Evolutionary conservation across 2,113 vertebrate species (phyloP).

Genomic region (Apodemus speciosus): DNA sequence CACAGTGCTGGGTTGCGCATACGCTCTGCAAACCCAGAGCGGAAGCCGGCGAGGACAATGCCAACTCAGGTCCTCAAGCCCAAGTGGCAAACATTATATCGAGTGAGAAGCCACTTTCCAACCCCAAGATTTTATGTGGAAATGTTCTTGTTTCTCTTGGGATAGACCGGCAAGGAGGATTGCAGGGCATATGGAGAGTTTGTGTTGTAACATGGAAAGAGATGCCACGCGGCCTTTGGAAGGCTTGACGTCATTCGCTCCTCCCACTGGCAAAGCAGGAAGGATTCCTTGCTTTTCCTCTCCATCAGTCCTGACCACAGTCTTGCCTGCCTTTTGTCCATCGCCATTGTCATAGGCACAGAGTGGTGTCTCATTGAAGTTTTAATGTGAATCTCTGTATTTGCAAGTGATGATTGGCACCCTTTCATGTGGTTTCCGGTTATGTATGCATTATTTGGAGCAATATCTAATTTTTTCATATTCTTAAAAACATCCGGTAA

Average conservation of each 20-base stretch:
- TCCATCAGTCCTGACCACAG: no score
- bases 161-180: background rate
- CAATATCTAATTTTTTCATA: background rate
- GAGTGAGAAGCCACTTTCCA: background rate
- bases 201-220: background rate
- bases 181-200: background rate
- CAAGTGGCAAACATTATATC: background rate
- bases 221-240: background rate
- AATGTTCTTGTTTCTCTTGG: background rate
- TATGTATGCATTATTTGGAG: background rate
- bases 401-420: background rate
- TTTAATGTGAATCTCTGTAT: background rate
- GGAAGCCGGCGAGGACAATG: no score
- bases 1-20: background rate
- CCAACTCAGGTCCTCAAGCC: background rate
- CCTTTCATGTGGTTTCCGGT: background rate
- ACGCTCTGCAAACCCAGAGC: background rate
- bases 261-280: background rate
- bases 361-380: background rate
- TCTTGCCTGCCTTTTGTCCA: background rate
- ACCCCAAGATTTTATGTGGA: background rate
- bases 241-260: background rate
- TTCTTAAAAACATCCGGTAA: no score
- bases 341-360: background rate
- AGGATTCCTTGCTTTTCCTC: background rate